These are phyloP conservation scores for Fissipunctia ypsillon DNA, from an alignment of 2,888 invertebrate species.

Conservation along the genomic window DNA sequence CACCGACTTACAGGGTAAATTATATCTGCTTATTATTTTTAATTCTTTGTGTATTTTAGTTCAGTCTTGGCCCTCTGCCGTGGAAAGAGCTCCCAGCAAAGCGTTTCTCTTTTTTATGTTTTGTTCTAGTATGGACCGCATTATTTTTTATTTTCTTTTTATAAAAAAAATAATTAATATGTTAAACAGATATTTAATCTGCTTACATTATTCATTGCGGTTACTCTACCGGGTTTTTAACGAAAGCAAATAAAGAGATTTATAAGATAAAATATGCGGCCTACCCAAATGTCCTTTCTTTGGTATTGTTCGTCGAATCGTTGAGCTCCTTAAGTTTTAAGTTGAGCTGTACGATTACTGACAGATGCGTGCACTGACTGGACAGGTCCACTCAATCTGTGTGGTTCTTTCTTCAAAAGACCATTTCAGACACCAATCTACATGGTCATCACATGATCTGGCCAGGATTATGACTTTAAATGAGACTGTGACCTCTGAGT, in stretches of 20 bases:
- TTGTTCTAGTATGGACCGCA: constrained; percentile 10
- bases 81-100: not conserved
- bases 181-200: constrained; percentile 18
- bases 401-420: too few relatives aligned
- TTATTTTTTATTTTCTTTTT: not conserved
- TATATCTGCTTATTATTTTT: constrained; percentile 36
- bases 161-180: constrained; percentile 21
- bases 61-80: constrained; percentile 5
- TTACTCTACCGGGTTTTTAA: not conserved
- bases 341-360: too few relatives aligned
- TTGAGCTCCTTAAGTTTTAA: too few relatives aligned
- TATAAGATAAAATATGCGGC: too few relatives aligned
- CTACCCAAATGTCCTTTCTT: too few relatives aligned
- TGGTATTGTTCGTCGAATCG: too few relatives aligned
- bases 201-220: constrained; percentile 2
- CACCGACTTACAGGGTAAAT: not conserved
- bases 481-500: too few relatives aligned
- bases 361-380: too few relatives aligned
- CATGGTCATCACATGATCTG: too few relatives aligned
- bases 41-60: constrained; percentile 26
- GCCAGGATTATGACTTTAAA: too few relatives aligned
- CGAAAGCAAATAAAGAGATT: constrained; percentile 1
- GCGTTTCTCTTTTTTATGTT: constrained; percentile 23
- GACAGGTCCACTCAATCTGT: too few relatives aligned
- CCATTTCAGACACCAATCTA: too few relatives aligned